A percentile compares a stretch with the other conserved stretches of the same genome.
Conservation (phyloP, 1,140 invertebrate genomes). For the Calliphora vicina region DNA sequence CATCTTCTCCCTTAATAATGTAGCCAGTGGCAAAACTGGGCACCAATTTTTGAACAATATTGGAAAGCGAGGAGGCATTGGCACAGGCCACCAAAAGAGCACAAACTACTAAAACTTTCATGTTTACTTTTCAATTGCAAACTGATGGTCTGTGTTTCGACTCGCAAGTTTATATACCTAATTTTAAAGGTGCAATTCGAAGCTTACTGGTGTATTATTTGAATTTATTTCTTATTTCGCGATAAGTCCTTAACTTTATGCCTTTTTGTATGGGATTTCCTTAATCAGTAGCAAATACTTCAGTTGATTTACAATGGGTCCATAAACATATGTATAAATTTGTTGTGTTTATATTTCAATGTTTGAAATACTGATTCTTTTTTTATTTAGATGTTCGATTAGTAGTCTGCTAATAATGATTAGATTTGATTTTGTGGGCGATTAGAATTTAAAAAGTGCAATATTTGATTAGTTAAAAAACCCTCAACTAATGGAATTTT, state of each 20-base stretch:
- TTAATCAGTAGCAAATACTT: neutral
- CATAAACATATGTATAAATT: neutral
- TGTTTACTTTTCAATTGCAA: slow-evolving; percentile 38
- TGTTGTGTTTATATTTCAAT: neutral
- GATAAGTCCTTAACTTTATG: too few species aligned
- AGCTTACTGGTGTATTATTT: too few species aligned
- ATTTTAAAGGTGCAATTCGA: too few species aligned
- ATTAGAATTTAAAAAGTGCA: neutral
- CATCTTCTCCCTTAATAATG: slow-evolving; percentile 60
- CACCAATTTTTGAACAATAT: slow-evolving; percentile 44
- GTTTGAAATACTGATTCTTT: neutral
- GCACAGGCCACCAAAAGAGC: slow-evolving; percentile 45
- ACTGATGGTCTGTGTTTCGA: neutral
- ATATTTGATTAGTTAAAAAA: neutral
- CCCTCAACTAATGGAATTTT: neutral
- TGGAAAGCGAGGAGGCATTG: slow-evolving; percentile 44
- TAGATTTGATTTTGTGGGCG: neutral
- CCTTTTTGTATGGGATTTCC: neutral
- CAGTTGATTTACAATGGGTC: neutral
- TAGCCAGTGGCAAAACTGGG: slow-evolving; percentile 55
- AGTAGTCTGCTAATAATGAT: neutral
- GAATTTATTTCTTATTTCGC: too few species aligned
- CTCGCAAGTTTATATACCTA: neutral
- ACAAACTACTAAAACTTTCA: slow-evolving; percentile 51
- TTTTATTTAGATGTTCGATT: too few species aligned